Conservation (phyloP, 2,113 vertebrate species). For the Colossoma macropomum region DNA sequence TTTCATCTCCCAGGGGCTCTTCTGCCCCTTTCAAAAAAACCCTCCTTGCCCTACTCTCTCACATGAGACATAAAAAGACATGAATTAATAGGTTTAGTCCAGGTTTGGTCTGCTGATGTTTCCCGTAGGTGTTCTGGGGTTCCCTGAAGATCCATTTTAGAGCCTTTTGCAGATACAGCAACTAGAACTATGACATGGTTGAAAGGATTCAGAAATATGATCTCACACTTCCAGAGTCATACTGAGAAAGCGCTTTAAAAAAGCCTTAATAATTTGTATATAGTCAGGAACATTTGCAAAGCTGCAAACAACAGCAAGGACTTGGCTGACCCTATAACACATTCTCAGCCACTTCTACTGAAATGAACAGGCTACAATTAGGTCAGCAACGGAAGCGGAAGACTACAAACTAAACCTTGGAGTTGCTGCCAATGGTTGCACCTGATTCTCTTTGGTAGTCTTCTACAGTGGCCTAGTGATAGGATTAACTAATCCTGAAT, state of each 20-base stretch:
- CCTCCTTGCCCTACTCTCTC: constrained; percentile 7
- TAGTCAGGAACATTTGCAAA: background rate
- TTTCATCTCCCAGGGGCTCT: constrained; percentile 58
- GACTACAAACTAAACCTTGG: background rate
- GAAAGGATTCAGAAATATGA: too few species aligned
- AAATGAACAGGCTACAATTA: background rate
- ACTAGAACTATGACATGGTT: too few species aligned
- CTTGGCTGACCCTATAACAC: background rate
- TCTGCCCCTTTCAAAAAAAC: constrained; percentile 56
- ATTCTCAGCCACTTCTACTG: background rate
- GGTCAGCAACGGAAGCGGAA: background rate
- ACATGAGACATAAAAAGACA: constrained; percentile 30
- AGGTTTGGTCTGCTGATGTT: constrained; percentile 9
- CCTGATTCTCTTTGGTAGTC: too few species aligned
- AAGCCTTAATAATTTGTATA: too few species aligned
- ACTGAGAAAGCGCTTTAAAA: too few species aligned
- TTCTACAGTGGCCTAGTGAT: background rate
- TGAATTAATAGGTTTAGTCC: background rate
- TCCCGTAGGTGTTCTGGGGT: constrained; percentile 2
- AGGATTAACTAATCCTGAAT: background rate
- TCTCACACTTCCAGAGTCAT: too few species aligned
- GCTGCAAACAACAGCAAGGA: background rate
- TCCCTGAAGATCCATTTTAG: background rate
- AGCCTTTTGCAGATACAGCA: too few species aligned
- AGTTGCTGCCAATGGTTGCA: background rate